phyloP scores from a whole-genome alignment of 2,113 vertebrate species.

The Hucho hucho region DNA sequence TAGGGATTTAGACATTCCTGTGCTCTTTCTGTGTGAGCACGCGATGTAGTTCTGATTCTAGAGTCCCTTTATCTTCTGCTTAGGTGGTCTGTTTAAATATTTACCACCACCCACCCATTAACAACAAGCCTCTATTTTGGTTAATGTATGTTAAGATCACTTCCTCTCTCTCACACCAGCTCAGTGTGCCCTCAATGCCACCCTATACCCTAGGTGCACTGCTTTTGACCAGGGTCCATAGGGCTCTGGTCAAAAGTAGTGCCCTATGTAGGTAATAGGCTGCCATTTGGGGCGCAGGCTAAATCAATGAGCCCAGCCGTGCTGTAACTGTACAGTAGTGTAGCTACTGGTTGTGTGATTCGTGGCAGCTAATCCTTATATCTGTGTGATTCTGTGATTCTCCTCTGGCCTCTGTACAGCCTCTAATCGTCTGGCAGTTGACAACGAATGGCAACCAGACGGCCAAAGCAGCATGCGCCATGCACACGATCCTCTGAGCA shows the following conservation, averaged over 20 bases:
- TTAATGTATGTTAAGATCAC: background rate
- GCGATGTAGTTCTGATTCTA: background rate
- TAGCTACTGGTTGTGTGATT: constrained; percentile 1
- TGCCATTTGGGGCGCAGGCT: too few species aligned
- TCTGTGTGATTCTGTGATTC: constrained; percentile 7
- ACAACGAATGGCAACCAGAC: background rate
- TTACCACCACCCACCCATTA: background rate
- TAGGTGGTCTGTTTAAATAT: background rate
- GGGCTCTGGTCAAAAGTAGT: too few species aligned
- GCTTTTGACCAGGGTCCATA: too few species aligned
- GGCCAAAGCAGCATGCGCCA: background rate
- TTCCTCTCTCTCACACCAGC: background rate
- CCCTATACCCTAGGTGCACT: too few species aligned
- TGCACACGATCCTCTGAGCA: background rate
- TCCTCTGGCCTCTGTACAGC: background rate
- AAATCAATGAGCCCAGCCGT: too few species aligned
- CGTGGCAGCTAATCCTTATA: background rate
- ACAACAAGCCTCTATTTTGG: background rate
- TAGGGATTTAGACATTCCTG: background rate
- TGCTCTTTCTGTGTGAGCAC: background rate
- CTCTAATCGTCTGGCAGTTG: background rate
- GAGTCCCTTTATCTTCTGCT: background rate
- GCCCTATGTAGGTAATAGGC: too few species aligned
- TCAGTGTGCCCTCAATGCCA: background rate
- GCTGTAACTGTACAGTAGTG: too few species aligned